Evolutionary conservation across 2,113 vertebrate species (phyloP), one percentile per base, ranked within the genome.

Genomic region (Heliornis fulica): DNA sequence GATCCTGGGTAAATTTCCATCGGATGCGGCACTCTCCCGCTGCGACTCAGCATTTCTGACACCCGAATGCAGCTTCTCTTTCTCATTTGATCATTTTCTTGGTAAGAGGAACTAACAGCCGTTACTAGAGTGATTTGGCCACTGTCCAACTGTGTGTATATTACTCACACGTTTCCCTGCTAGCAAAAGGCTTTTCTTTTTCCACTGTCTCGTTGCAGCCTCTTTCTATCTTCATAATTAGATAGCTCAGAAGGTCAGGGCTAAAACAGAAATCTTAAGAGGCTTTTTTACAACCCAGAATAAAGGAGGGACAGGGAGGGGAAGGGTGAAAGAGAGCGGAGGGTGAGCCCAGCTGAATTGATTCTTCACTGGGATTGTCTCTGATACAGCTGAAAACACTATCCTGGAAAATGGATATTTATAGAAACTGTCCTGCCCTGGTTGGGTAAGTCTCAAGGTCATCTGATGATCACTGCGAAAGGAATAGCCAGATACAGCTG

Each of bases 1-100:
- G 92, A 90, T 95, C 74, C 78, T 63, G 87, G 86, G 91, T 96
- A 93, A 97, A 96, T 97, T 97, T 97, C 97, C 97, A 96, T 81
- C 2, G 2, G 72, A 89, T 96, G 95, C 94, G 41, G 94, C 95
- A 96, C 60, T 95, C 61, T 94, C 72, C 79, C 4, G 0, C 29
- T 83, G 83, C 87, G 25, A 93, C 89, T 96, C 96, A 95, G 96
- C 96, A 80, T 89, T 95, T 92, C 95, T 95, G 89, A 94, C 78
- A 90, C 69, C 70, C 43, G 8, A 25, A 93, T 96, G 87, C 93
- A 93, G 95, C 80, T 93, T 56, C 93, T 96, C 63, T 38, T 80
- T 93, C 91, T 80, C 84, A 65, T 93, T 66, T 87, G 77, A 93
- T 90, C 74, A 18, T 84, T 89, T 94, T 94, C 90, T 84, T 91